Evolutionary conservation across 2,888 invertebrate genomes (phyloP).

Genomic region (Platycheirus albimanus): DNA sequence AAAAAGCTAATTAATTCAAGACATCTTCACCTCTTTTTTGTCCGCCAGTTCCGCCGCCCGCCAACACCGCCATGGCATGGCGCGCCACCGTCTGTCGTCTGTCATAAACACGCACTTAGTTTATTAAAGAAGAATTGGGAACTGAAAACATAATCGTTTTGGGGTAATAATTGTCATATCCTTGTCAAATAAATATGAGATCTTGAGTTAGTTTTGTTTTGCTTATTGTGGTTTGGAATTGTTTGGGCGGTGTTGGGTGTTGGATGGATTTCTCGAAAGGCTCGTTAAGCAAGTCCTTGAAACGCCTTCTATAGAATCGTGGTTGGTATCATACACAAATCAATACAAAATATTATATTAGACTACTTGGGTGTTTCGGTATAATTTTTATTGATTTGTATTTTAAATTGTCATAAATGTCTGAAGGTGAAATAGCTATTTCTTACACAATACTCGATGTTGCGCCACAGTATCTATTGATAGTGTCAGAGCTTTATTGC

Average conservation of each 20-base stretch:
- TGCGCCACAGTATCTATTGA: too few species aligned
- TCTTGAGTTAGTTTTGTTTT: constrained; percentile 25
- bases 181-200: constrained; percentile 43
- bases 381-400: too few species aligned
- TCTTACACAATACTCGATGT: too few species aligned
- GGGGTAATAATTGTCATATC: constrained; percentile 48
- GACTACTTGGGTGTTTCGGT: too few species aligned
- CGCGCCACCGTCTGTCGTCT: too few species aligned
- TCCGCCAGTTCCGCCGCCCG: neutral
- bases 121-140: neutral
- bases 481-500: too few species aligned
- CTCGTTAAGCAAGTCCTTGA: neutral
- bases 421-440: too few species aligned
- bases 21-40: constrained; percentile 4
- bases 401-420: too few species aligned
- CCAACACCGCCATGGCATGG: constrained; percentile 1
- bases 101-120: constrained; percentile 19
- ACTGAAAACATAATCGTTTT: constrained; percentile 24
- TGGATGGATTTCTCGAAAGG: neutral
- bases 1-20: neutral
- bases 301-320: neutral
- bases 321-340: too few species aligned
- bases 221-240: constrained; percentile 1
- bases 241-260: neutral
- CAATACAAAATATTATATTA: too few species aligned